These are phyloP conservation scores for Apoderus coryli DNA, from an alignment of 2,888 invertebrate genomes.

Conservation along the genomic window DNA sequence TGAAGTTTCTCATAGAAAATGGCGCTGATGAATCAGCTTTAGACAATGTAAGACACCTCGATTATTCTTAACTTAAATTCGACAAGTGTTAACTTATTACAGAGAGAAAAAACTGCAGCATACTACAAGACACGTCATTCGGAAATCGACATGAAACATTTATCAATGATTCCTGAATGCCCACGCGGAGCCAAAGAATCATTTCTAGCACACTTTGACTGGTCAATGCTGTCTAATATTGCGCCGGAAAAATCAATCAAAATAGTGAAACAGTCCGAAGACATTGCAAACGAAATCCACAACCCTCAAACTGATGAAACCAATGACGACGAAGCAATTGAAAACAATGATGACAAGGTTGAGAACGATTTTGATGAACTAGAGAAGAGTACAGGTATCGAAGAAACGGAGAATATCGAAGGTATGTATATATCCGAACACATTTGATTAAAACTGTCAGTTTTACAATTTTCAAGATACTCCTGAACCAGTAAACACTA, in stretches of 20 bases:
- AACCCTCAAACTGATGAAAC: neutral
- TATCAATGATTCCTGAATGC: slow-evolving; percentile 63
- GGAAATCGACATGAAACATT: slow-evolving; percentile 59
- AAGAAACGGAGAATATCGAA: no score
- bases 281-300: slow-evolving; percentile 1
- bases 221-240: slow-evolving; percentile 46
- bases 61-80: slow-evolving; percentile 5
- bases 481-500: no score
- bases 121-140: slow-evolving; percentile 62
- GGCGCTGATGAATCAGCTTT: slow-evolving; percentile 74
- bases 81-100: slow-evolving; percentile 27
- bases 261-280: slow-evolving; percentile 7
- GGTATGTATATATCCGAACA: no score
- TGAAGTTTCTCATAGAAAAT: slow-evolving; percentile 58
- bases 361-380: slow-evolving; percentile 15
- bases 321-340: slow-evolving; percentile 12
- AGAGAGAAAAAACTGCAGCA: slow-evolving; percentile 72
- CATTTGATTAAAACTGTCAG: no score
- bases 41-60: slow-evolving; percentile 51
- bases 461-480: no score
- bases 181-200: slow-evolving; percentile 61
- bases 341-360: slow-evolving; percentile 15
- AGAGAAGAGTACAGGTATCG: no score
- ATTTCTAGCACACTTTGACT: slow-evolving; percentile 57
- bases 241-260: slow-evolving; percentile 14